phyloP scores from a whole-genome alignment of 2,888 invertebrate genomes.

The Agrenia bidenticulata region DNA sequence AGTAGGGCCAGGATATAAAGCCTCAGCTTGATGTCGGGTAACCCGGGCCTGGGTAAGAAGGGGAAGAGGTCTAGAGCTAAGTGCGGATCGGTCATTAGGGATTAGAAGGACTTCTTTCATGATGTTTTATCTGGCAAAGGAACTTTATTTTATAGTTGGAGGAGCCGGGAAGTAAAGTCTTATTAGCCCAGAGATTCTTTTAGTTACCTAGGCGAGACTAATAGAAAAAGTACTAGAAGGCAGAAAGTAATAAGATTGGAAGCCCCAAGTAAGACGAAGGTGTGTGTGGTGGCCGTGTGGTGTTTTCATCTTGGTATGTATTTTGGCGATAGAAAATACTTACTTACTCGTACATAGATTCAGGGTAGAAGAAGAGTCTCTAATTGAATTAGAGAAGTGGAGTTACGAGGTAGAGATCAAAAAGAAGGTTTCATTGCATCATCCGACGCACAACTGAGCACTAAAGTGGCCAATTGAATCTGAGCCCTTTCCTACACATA shows the following conservation, averaged over 20 bases:
- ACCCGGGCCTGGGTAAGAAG: background rate
- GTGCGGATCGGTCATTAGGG: conserved; percentile 48
- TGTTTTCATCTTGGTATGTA: conserved; percentile 2
- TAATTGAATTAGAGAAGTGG: conserved; percentile 53
- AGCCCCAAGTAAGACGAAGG: background rate
- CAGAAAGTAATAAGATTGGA: conserved; percentile 15
- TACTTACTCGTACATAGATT: conserved; percentile 10
- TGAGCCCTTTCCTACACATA: conserved; percentile 21
- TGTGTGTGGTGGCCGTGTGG: conserved; percentile 8
- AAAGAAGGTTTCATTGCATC: conserved; percentile 52
- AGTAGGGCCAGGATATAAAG: too few species aligned
- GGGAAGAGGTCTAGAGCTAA: conserved; percentile 14
- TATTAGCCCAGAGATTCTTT: conserved; percentile 27
- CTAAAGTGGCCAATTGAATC: conserved; percentile 52
- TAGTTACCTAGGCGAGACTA: conserved; percentile 14
- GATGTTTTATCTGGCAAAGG: conserved; percentile 16
- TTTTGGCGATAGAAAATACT: conserved; percentile 13
- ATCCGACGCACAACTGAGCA: conserved; percentile 50
- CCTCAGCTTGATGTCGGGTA: background rate
- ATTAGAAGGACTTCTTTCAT: conserved; percentile 30
- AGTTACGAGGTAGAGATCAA: conserved; percentile 51
- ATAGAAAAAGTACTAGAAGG: conserved; percentile 23
- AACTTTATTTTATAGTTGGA: conserved; percentile 30
- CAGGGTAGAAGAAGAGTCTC: conserved; percentile 29
- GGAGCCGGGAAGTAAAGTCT: conserved; percentile 13